Base-by-base conservation (phyloP, 2,797 vertebrate species). In the Podarcis siculus region DNA sequence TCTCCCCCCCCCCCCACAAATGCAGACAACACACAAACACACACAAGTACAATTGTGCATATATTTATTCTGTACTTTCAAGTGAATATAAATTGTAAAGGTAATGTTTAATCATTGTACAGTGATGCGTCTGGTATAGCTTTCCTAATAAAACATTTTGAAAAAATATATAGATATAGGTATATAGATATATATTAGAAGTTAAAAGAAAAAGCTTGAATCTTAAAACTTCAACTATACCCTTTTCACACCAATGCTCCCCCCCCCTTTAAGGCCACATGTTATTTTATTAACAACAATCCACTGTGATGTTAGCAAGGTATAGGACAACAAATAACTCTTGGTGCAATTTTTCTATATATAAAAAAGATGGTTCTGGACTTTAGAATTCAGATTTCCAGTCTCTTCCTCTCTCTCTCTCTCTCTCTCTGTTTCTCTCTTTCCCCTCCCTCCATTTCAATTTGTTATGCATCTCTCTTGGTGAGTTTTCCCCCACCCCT, bases 1-100 rank as follows among this genome's bases (percentile, higher is more conserved):
- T 98, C 98, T 98, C 97, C 93, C 61, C 97, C 96, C 90, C 69
- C 78, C 87, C 85, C 58, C 93, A 93, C 39, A 23, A 87, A 58
- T 75, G 21, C 88, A 49, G 19, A 3, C 78, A 93, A 86, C 91
- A 92, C 97, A 97, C 97, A 98, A 61, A 88, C 10, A 89, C 67
- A 85, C 55, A 89, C 55, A 98, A 97, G 98, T 98, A 98, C 98
- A 97, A 97, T 98, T 99, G 98, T 99, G 98, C 98, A 98, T 99
- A 99, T 99, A 99, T 99, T 99, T 99, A 99, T 99, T 99, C 98
- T 99, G 98, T 99, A 99, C 98, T 99, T 99, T 99, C 98, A 98
- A 95, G 98, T 99, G 98, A 98, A 97, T 98, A 99, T 99, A 98
- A 98, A 98, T 98, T 99, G 98, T 99, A 99, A 99, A 99, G 98